Percentiles rank a stretch among this genome's conserved stretches.
Conservation (phyloP, 1,140 invertebrate species). For the Helicoverpa armigera region DNA sequence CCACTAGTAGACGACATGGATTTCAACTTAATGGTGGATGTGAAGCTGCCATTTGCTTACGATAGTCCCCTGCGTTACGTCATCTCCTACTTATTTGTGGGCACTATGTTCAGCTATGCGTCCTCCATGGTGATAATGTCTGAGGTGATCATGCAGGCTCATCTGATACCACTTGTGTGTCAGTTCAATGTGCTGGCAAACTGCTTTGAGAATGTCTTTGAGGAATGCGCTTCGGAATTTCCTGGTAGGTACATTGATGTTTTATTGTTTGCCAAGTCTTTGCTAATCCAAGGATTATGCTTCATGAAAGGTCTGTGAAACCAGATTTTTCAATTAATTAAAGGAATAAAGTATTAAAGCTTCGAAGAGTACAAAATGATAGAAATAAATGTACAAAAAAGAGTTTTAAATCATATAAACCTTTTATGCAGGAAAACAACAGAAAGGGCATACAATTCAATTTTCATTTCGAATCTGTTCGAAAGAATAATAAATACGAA, state of each 20-base stretch:
- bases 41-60: slow-evolving; percentile 67
- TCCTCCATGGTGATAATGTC: slow-evolving; percentile 73
- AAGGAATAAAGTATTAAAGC: not conserved
- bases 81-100: slow-evolving; percentile 59
- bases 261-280: not conserved
- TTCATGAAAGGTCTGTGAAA: not conserved
- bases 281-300: not conserved
- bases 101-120: slow-evolving; percentile 59
- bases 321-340: not conserved
- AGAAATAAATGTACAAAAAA: no score
- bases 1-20: slow-evolving; percentile 75
- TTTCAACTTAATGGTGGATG: slow-evolving; percentile 71
- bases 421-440: no score
- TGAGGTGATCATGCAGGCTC: slow-evolving; percentile 72
- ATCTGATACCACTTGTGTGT: slow-evolving; percentile 76
- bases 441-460: no score
- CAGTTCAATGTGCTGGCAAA: slow-evolving; percentile 72
- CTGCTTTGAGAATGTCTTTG: slow-evolving; percentile 72
- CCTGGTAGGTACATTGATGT: slow-evolving; percentile 54
- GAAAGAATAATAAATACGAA: no score
- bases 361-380: not conserved
- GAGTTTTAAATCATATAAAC: no score
- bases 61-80: slow-evolving; percentile 58
- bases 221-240: slow-evolving; percentile 63
- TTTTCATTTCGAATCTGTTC: no score